These are phyloP conservation scores for Mythimna lalbum DNA, from an alignment of 2,888 invertebrate genomes.

Conservation along the genomic window DNA sequence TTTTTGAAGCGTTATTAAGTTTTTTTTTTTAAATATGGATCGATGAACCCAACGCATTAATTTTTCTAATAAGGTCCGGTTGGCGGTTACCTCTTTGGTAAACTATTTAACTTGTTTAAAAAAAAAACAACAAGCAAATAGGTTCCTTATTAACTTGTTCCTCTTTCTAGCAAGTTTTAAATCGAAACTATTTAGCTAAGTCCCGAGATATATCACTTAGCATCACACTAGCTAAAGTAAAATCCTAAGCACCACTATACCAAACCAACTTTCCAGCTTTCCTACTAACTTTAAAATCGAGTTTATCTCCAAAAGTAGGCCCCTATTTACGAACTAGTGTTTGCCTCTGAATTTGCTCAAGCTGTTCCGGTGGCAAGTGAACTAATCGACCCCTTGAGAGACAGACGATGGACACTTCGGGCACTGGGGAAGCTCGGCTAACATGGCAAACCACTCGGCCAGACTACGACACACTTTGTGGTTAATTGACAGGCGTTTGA, in stretches of 20 bases:
- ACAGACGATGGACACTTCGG: slow-evolving; percentile 15
- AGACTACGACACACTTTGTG: slow-evolving; percentile 8
- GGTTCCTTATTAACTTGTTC: no score
- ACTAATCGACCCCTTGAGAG: slow-evolving; percentile 38
- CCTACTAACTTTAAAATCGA: neutral
- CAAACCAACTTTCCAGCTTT: no score
- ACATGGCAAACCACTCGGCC: slow-evolving; percentile 36
- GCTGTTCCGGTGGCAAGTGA: neutral
- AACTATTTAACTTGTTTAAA: no score
- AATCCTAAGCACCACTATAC: neutral
- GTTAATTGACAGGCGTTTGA: slow-evolving; percentile 31
- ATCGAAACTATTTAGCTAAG: no score
- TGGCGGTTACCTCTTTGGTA: no score
- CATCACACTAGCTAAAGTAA: neutral
- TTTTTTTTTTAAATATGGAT: no score
- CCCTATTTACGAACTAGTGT: slow-evolving; percentile 1
- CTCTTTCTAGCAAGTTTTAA: no score
- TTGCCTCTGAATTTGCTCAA: slow-evolving; percentile 13
- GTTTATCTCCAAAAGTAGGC: neutral
- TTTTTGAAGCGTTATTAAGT: no score
- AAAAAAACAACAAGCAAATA: no score
- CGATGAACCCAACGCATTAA: no score
- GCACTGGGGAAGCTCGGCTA: slow-evolving; percentile 16
- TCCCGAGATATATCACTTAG: neutral
- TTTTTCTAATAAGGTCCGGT: no score